Evolutionary conservation across 2,113 vertebrate species (phyloP).

Genomic region (Megaptera novaeangliae): DNA sequence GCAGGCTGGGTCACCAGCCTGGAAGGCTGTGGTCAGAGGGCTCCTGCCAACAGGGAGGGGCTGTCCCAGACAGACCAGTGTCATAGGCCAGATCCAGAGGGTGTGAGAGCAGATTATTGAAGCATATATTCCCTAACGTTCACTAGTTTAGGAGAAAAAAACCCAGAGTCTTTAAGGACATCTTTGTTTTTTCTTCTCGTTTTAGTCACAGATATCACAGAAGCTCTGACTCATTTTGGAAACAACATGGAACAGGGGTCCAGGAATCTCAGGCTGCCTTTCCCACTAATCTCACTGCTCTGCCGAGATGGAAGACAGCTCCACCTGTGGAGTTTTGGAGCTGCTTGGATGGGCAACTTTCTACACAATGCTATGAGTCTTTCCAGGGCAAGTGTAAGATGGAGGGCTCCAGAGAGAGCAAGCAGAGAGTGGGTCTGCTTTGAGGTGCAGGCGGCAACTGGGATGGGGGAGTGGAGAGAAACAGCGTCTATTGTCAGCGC

Average conservation of each 20-base stretch:
- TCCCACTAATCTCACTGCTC: not conserved
- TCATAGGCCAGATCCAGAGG: no score
- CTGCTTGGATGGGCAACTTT: not conserved
- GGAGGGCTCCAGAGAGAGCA: not conserved
- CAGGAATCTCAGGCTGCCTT: not conserved
- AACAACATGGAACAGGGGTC: not conserved
- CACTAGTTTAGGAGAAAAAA: not conserved
- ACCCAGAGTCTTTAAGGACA: not conserved
- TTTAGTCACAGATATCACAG: not conserved
- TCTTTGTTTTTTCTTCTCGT: not conserved
- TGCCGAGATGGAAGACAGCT: not conserved
- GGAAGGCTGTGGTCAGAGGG: not conserved
- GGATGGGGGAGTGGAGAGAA: not conserved
- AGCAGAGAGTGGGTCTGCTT: no score
- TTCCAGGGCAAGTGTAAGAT: not conserved
- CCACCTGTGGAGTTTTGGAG: not conserved
- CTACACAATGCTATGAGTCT: not conserved
- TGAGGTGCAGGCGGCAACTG: no score
- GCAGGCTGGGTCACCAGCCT: not conserved
- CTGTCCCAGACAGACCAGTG: not conserved
- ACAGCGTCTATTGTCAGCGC: fast-evolving
- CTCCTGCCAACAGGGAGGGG: not conserved
- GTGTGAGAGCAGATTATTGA: not conserved
- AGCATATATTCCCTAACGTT: not conserved
- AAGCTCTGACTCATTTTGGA: not conserved